A percentile compares a stretch with the other conserved stretches of the same genome.
phyloP scores from a whole-genome alignment of 2,888 invertebrate species.

The Panzeria rudis region DNA sequence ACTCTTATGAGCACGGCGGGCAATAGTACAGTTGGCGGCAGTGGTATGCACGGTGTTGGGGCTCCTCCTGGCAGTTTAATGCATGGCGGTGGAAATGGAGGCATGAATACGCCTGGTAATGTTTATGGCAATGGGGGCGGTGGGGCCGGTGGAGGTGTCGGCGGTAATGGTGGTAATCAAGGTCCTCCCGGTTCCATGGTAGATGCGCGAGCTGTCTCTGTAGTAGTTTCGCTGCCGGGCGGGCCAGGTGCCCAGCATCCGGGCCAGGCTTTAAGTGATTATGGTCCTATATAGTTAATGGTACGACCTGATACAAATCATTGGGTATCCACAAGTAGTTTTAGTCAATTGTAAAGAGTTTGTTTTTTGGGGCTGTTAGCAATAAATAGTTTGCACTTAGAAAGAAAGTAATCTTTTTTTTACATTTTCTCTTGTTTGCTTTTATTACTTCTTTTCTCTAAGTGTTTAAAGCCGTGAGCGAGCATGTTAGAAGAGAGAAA shows the following conservation, averaged over 20 bases:
- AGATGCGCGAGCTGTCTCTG: constrained; percentile 83
- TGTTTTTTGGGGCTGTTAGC: constrained; percentile 1
- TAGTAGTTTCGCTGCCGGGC: constrained; percentile 83
- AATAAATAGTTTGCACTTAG: neutral
- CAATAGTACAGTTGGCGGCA: constrained; percentile 83
- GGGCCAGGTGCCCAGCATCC: constrained; percentile 83
- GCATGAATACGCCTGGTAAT: constrained; percentile 77
- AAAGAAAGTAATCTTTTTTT: neutral
- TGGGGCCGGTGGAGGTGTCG: constrained; percentile 75
- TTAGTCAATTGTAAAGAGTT: constrained; percentile 83
- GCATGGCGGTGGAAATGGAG: constrained; percentile 75
- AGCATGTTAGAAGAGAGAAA: neutral
- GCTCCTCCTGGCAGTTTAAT: constrained; percentile 83
- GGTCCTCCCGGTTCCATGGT: constrained; percentile 82
- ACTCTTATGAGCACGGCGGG: constrained; percentile 82
- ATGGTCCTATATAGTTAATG: constrained; percentile 85
- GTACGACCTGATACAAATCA: constrained; percentile 84
- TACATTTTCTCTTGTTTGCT: neutral
- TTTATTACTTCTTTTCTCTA: constrained; percentile 7
- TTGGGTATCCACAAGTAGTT: constrained; percentile 84
- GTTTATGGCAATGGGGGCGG: constrained; percentile 80
- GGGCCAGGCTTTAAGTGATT: constrained; percentile 84
- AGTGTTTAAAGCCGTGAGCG: constrained; percentile 1
- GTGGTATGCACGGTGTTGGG: constrained; percentile 80
- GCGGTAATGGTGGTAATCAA: constrained; percentile 81